Base-by-base conservation (phyloP, 2,113 vertebrate species). In the Catharus bicknelli region DNA sequence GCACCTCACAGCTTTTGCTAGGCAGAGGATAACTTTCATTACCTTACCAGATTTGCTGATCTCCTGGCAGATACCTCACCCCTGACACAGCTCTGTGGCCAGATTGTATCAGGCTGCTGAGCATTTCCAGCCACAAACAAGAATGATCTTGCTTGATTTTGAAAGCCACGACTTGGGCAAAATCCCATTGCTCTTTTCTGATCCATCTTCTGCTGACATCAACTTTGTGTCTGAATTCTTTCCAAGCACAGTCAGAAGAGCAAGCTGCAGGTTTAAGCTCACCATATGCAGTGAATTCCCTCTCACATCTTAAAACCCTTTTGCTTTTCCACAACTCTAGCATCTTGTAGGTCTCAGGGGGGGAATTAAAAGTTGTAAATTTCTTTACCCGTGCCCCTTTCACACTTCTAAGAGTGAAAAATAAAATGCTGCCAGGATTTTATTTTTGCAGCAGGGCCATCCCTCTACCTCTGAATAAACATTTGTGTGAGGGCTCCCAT, bases 391-490 rank as follows among this genome's bases (percentile, higher is more conserved):
- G 10, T 61, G 27, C 45, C 83, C 50, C 51, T 90, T 96, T 96
- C 90, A 90, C 93, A 91, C 95, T 92, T 54, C 23, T 53, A 81
- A 68, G 86, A 86, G 70, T 88, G 80, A 95, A 95, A 96, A 96
- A 90, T 88, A 88, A 92, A 95, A 94, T 83, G 62, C 45, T 92
- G 73, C 70, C 43, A 91, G 64, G 30, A 55, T 89, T 89, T 89
- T 69, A 83, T 89, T 89, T 89, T 89, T 89, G 63, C 87, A 83
- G 87, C 61, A 66, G 83, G 89, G 36, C 70, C 61, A 69, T 82
- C 84, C 76, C 87, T 95, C 74, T 81, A 66, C 67, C 50, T 93
- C 88, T 96, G 95, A 95, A 93, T 95, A 96, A 97, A 93, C 95
- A 94, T 94, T 90, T 96, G 77, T 91, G 36, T 40, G 79, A 83